Base-by-base conservation (phyloP, 1,140 invertebrate species). In the Harlomillsia oculata region DNA sequence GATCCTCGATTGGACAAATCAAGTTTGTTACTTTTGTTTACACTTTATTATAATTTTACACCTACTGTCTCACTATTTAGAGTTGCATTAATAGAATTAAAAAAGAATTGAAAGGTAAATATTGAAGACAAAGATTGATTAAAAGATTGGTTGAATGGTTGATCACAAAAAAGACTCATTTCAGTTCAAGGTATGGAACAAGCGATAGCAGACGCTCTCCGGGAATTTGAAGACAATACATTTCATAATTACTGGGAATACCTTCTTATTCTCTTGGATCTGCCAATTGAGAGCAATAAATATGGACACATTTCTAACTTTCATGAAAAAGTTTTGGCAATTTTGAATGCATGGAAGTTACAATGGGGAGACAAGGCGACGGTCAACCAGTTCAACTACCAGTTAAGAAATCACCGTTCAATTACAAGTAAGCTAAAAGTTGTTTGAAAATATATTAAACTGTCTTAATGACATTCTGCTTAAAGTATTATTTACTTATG, bases 201-300 rank as follows among this genome's bases (percentile, higher is more conserved):
- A 18, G 21, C 28, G n/a, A 57, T 57, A n/a, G 55, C 55, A 21
- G 21, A 50, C 3, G 37, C 46, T 20, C 18, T 57, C 11, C 21
- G 44, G 23, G 55, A 51, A 28, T 57, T 50, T 25, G 29, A 57
- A 2, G 21, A 51, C 9, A 49, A 29, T 26, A 59, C 56, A 18
- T 59, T 59, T 48, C 50, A 48, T 30, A 53, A 59, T 5, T 59
- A 45, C 23, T 59, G 46, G 56, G 56, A 59, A 25, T 59, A 59
- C 34, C 26, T 59, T 4, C 20, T 53, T 16, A 20, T 53, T 14
- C n/a, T 59, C 3, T 23, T 59, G 21, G 50, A 53, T 8, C 53
- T 59, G 56, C 41, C 41, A 11, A 43, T 26, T 2, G 29, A 53
- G 14, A 1, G 13, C 16, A 23, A 5, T n/a, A 37, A 55, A 55